Percentiles rank a stretch among this genome's conserved stretches.
Conservation (phyloP, 2,797 vertebrate species). For the Brotula barbata region DNA sequence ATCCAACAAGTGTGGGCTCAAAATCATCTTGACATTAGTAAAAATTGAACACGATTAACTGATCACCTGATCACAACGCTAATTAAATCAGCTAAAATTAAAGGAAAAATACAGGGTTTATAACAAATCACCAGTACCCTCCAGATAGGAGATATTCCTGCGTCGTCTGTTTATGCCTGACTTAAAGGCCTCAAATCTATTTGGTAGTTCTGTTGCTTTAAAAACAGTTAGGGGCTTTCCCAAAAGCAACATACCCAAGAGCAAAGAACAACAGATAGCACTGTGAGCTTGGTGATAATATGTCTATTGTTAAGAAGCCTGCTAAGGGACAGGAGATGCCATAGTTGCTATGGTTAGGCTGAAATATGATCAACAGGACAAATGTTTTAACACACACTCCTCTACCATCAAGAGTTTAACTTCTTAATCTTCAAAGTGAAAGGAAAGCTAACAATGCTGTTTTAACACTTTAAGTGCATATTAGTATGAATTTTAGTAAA, state of each 20-base stretch:
- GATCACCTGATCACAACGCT: too few species aligned
- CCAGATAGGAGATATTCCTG: too few species aligned
- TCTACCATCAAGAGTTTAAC: slow-evolving; percentile 6
- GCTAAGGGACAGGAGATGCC: slow-evolving; percentile 36
- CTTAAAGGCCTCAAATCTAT: neutral
- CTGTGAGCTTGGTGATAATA: slow-evolving; percentile 9
- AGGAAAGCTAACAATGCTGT: too few species aligned
- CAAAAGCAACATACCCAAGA: slow-evolving; percentile 22
- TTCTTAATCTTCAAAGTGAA: slow-evolving; percentile 12
- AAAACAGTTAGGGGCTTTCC: slow-evolving; percentile 24
- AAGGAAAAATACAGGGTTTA: too few species aligned
- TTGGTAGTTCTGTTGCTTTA: slow-evolving; percentile 26
- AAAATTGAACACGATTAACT: too few species aligned
- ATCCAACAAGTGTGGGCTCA: neutral
- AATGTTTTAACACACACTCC: slow-evolving; percentile 8
- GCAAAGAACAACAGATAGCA: slow-evolving; percentile 19
- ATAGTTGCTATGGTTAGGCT: slow-evolving; percentile 15
- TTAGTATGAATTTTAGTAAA: too few species aligned
- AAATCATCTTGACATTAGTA: too few species aligned
- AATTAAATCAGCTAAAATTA: too few species aligned
- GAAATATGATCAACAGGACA: slow-evolving; percentile 50
- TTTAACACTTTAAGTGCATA: too few species aligned
- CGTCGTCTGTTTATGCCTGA: neutral
- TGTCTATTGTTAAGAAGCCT: slow-evolving; percentile 37
- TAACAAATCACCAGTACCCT: too few species aligned